These are phyloP conservation scores for Pocillopora grandis DNA, from an alignment of 92 coral and sea anemone species.

Conservation along the genomic window DNA sequence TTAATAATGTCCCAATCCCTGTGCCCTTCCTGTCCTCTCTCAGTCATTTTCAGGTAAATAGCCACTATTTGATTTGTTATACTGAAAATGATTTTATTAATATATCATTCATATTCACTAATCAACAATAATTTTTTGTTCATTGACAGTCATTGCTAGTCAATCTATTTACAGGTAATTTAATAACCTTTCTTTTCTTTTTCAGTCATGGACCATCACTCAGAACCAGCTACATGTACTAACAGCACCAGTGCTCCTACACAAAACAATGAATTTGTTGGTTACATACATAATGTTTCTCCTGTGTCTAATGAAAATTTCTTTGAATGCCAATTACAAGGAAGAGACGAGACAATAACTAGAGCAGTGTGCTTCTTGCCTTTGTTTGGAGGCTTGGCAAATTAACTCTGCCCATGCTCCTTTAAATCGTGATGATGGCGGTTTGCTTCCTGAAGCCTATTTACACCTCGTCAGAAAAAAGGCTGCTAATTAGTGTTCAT, in stretches of 20 bases:
- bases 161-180: not conserved
- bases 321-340: slow-evolving; percentile 41
- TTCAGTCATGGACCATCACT: slow-evolving; percentile 36
- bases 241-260: slow-evolving; percentile 15
- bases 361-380: slow-evolving; percentile 41
- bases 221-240: slow-evolving; percentile 15
- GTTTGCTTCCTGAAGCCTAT: too few relatives aligned
- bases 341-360: slow-evolving; percentile 7
- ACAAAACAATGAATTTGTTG: slow-evolving; percentile 11
- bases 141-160: slow-evolving; percentile 26
- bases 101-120: slow-evolving; percentile 17
- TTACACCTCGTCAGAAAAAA: too few relatives aligned
- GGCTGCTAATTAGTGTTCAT: too few relatives aligned
- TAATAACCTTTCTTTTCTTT: slow-evolving; percentile 20
- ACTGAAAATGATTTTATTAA: slow-evolving; percentile 15
- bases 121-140: slow-evolving; percentile 19
- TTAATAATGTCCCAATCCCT: slow-evolving; percentile 33
- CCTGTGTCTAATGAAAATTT: slow-evolving; percentile 22
- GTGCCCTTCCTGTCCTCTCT: slow-evolving; percentile 36
- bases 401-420: too few relatives aligned
- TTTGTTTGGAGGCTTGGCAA: not conserved
- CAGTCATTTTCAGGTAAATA: slow-evolving; percentile 43
- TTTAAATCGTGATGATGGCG: too few relatives aligned
- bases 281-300: slow-evolving; percentile 36
- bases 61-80: slow-evolving; percentile 40